Evolutionary conservation across 1,140 invertebrate species (phyloP), one percentile per base, ranked within the genome.

Genomic region (Hyposmocoma kahamanoa): DNA sequence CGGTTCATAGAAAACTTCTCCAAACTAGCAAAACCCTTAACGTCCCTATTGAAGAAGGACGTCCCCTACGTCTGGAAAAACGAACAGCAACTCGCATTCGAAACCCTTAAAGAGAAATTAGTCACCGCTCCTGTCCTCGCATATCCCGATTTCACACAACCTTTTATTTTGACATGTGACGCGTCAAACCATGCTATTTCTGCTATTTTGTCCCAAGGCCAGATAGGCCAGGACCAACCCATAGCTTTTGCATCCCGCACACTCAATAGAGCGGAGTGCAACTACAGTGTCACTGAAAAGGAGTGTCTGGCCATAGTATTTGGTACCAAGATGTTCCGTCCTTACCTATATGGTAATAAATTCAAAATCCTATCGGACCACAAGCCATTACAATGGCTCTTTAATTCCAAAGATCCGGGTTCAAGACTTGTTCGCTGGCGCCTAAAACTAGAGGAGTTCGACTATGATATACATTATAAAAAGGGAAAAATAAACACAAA

Each of bases 241-340:
- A 56, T 77, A 13, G 53, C 58, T 10, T 77, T 59, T 47, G 49
- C 58, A 10, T 53, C 46, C 4, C 24, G 65, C 19, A 67, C 59
- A 1, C 30, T 78, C 1, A 67, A 62, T 19, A 44, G 59, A 53
- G 52, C 58, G 0, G 67, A 72, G 44, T 28, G 11, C 2, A 54
- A 54, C 24, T 54, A 54, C 42, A 50, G 46, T 18, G 50, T 47
- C 1, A 77, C 63, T 24, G 69, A 86, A 63, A 72, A 79, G 50
- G 87, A 90, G 76, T 62, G 86, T 38, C 53, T 90, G 18, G 87
- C 87, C 1, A 76, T 90, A 8, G 63, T 90, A 0, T 87, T 73
- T 72, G 72, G 68, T 6, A 57, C 77, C 2, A 67, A 79, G 52
- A 54, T 84, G 38, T 87, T 88, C 47, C 39, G 73, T 50, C 59